Evolutionary conservation across 2,888 invertebrate species (phyloP).

Genomic region (Cerastoderma edule): DNA sequence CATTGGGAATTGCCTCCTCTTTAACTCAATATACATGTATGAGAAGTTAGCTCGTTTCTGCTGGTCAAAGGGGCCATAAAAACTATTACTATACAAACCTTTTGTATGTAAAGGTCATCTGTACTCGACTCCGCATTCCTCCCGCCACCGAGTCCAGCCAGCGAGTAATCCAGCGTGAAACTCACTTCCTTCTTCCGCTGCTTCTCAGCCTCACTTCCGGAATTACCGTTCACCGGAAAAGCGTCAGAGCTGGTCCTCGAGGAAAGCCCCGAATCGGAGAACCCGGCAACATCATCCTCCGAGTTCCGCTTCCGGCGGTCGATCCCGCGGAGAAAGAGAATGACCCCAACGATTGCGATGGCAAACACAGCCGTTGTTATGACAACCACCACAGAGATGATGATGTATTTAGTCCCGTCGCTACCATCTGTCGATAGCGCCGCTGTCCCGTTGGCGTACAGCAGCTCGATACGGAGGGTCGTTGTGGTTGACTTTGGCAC

Average conservation of each 20-base stretch:
- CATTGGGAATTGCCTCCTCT: too few relatives aligned
- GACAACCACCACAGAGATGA: constrained; percentile 68
- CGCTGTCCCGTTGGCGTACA: constrained; percentile 51
- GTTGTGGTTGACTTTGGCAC: constrained; percentile 31
- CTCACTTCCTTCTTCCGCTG: constrained; percentile 67
- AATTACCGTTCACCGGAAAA: constrained; percentile 33
- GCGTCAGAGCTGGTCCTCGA: constrained; percentile 47
- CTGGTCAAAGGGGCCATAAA: too few relatives aligned
- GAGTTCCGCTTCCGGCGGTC: constrained; percentile 54
- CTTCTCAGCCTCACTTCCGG: constrained; percentile 34
- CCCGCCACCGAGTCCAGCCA: constrained; percentile 52
- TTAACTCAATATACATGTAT: too few relatives aligned
- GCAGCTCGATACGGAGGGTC: constrained; percentile 37
- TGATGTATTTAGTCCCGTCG: constrained; percentile 61
- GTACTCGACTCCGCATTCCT: constrained; percentile 49
- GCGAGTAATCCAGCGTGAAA: constrained; percentile 57
- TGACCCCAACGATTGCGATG: constrained; percentile 60
- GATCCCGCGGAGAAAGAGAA: constrained; percentile 59
- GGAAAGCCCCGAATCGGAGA: constrained; percentile 57
- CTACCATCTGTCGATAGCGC: background rate
- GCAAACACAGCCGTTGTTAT: constrained; percentile 66
- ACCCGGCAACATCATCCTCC: constrained; percentile 59
- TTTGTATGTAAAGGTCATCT: constrained; percentile 38
- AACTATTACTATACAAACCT: constrained; percentile 24
- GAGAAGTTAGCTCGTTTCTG: too few relatives aligned